phyloP scores from a whole-genome alignment of 1,140 invertebrate species.

The Gyrodactylus bullatarudis region DNA sequence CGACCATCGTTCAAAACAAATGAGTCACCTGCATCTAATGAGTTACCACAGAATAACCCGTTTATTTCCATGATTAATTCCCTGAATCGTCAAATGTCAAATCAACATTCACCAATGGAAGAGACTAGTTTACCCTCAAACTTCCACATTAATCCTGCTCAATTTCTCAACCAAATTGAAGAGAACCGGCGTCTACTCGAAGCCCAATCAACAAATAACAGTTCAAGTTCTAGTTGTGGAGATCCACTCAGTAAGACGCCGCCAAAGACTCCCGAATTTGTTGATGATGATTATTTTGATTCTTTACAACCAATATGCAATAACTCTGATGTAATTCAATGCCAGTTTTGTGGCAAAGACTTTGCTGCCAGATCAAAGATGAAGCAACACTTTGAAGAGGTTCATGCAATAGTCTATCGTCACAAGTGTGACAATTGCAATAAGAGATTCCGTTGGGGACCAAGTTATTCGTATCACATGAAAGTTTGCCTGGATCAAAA shows the following conservation, averaged over 20 bases:
- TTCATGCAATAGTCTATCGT: neutral
- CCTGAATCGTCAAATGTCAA: no score
- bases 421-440: neutral
- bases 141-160: neutral
- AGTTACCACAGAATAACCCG: neutral
- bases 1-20: neutral
- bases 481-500: constrained; percentile 2
- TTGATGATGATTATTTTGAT: neutral
- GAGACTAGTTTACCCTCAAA: no score
- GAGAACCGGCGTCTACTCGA: neutral
- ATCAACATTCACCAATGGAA: no score
- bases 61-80: neutral
- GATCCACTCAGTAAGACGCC: neutral
- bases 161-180: neutral
- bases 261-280: neutral
- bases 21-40: neutral
- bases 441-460: constrained; percentile 5
- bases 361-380: neutral
- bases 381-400: constrained; percentile 3
- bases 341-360: constrained; percentile 1
- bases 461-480: constrained; percentile 2
- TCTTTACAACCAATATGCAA: neutral
- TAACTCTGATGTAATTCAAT: neutral
- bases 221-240: neutral
- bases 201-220: neutral